Evolutionary conservation across 1,140 invertebrate species (phyloP).

Genomic region (Matsumurasca onukii): DNA sequence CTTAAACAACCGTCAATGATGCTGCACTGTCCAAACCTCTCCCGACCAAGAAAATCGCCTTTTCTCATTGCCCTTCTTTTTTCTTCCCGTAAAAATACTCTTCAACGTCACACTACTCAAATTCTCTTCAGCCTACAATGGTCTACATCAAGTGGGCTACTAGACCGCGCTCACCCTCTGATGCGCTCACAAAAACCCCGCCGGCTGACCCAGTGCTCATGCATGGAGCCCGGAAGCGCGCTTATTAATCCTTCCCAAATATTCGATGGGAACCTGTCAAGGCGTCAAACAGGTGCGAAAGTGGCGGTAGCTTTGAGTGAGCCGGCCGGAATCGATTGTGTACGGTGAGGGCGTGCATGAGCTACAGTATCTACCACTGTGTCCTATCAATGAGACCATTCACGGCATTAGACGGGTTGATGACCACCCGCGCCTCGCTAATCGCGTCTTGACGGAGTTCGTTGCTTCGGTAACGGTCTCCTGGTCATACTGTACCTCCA

Average conservation of each 20-base stretch:
- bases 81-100: too few relatives aligned
- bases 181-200: too few relatives aligned
- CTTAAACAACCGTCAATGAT: too few relatives aligned
- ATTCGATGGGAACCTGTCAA: background rate
- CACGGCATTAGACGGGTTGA: constrained; percentile 14
- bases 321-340: background rate
- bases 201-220: background rate
- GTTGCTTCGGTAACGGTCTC: background rate
- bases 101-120: too few relatives aligned
- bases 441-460: constrained; percentile 9
- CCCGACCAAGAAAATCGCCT: too few relatives aligned
- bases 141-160: too few relatives aligned
- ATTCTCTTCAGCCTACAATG: too few relatives aligned
- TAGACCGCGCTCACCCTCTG: too few relatives aligned
- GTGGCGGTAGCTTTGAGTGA: constrained; percentile 1
- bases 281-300: constrained; percentile 8
- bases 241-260: constrained; percentile 2
- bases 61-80: too few relatives aligned
- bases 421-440: background rate
- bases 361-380: constrained; percentile 1
- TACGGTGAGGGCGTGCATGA: background rate
- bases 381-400: constrained; percentile 1
- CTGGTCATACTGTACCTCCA: too few relatives aligned
- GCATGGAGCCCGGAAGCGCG: background rate
- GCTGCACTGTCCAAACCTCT: too few relatives aligned